Base-by-base conservation (phyloP, 2,888 invertebrate genomes). In the Agrotis clavis region DNA sequence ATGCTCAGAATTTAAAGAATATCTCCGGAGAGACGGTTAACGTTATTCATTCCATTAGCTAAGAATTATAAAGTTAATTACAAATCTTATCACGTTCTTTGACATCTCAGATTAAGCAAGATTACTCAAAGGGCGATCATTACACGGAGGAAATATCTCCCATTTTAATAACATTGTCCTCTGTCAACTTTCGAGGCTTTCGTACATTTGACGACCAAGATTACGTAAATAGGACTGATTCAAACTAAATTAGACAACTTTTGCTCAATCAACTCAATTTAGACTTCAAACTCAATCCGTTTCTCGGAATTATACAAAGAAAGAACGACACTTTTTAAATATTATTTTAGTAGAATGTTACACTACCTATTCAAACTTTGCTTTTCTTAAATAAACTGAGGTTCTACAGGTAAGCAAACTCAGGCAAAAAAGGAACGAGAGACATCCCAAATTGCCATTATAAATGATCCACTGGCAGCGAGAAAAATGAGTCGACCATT, bases 11-110 rank as follows among this genome's bases (percentile, higher is more conserved):
- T 56, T 60, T 51, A 35, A 30, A 48, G 6, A 71, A 63, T 41
- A 47, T 50, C 45, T 61, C 14, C 1, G 11, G 18, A 50, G 13
- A 19, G 13, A 50, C 53, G 62, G 35, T 77, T 51, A 59, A 5
- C 50, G n/a, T 59, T 41, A 69, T 82, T 74, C 48, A 66, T 84
- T 72, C 53, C 64, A 75, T 78, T 75, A 79, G 25, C 54, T 30
- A 59, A 75, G n/a, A 79, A 82, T 69, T 84, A 72, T 30, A 69
- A 77, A 79, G 67, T 73, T 81, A 74, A 77, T 79, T 79, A 62
- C 50, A 64, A 84, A 74, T 77, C 74, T 74, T 61, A 68, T 82
- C 85, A 84, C 72, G 77, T 77, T 71, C 74, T 70, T 77, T 82
- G 69, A 83, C 67, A 82, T 74, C 50, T 66, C 53, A 74, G 73